Conservation (phyloP, 2,797 vertebrate genomes). For the Chaenodraco wilsoni region DNA sequence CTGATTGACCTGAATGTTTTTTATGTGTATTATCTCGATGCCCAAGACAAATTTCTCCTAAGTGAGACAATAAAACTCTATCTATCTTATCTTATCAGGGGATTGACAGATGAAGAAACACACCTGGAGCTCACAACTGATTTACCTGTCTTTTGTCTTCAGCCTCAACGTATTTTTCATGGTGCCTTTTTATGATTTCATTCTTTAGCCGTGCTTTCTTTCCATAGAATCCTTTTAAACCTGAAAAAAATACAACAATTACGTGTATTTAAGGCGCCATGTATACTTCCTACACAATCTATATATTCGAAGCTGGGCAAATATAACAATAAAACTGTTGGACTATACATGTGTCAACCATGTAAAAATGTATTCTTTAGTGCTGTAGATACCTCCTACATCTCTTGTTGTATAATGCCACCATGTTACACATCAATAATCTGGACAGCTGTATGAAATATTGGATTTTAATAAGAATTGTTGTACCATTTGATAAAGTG, state of each 20-base stretch:
- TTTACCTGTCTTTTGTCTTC: conserved; percentile 84
- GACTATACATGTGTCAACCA: not conserved
- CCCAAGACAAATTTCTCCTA: no score
- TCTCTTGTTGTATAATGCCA: not conserved
- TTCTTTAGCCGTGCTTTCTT: conserved; percentile 79
- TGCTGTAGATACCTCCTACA: not conserved
- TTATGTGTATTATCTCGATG: no score
- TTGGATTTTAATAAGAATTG: not conserved
- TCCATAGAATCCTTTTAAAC: conserved; percentile 87
- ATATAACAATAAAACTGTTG: not conserved
- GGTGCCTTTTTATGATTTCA: conserved; percentile 79
- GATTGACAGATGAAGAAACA: not conserved
- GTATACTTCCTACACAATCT: not conserved
- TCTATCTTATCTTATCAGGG: no score
- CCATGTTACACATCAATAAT: not conserved
- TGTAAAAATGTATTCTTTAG: not conserved
- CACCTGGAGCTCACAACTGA: no score
- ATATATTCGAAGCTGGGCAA: not conserved
- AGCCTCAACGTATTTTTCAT: conserved; percentile 74
- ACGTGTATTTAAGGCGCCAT: not conserved
- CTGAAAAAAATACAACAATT: conserved; percentile 64
- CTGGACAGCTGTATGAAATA: not conserved
- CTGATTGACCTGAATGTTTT: no score
- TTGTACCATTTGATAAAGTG: not conserved
- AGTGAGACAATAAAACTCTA: no score